Conservation (phyloP, 2,113 vertebrate species). For the Pithys albifrons region DNA sequence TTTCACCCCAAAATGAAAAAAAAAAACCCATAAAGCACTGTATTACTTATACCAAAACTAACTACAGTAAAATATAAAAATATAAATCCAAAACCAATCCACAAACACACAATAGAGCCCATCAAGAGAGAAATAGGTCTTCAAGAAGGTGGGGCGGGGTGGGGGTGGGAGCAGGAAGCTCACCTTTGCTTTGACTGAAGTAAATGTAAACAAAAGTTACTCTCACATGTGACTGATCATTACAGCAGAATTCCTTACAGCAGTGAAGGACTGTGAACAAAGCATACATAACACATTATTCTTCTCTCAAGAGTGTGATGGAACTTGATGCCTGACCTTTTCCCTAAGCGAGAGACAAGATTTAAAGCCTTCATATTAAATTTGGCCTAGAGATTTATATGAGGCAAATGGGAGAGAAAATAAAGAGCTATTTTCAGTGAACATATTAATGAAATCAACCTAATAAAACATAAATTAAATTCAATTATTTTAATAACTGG, state of each 20-base stretch:
- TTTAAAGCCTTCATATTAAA: neutral
- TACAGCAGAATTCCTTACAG: neutral
- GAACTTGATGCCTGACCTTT: slow-evolving; percentile 14
- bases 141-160: neutral
- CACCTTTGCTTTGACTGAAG: neutral
- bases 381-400: neutral
- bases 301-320: neutral
- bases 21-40: neutral
- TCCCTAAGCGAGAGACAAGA: neutral
- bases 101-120: neutral
- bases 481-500: neutral
- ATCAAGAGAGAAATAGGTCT: neutral
- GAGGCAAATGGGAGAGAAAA: neutral
- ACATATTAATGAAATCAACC: neutral
- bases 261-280: neutral
- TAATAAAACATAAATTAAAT: neutral
- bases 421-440: neutral
- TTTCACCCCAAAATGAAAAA: neutral
- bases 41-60: neutral
- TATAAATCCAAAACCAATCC: neutral
- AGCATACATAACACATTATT: neutral
- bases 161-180: neutral
- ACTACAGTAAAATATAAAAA: neutral
- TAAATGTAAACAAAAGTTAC: neutral
- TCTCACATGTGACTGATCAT: neutral